These are phyloP conservation scores for Lepidocyrtinus sp. DNA, from an alignment of 2,888 invertebrate genomes.

Conservation along the genomic window DNA sequence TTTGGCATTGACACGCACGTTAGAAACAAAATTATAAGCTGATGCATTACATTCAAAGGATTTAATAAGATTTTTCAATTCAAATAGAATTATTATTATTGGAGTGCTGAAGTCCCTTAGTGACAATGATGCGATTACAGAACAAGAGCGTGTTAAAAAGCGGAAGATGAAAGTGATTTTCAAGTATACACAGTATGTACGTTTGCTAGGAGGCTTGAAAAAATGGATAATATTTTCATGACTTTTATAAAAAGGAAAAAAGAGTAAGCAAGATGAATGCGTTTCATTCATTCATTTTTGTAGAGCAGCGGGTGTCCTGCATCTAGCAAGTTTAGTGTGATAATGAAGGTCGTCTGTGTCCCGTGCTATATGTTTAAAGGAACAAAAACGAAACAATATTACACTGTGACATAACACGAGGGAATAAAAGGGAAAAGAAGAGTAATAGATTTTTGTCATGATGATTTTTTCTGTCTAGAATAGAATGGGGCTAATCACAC, in stretches of 20 bases:
- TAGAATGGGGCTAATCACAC: conserved; percentile 59
- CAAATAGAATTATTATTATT: neutral
- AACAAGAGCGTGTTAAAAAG: conserved; percentile 20
- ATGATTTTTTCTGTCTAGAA: conserved; percentile 31
- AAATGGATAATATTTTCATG: conserved; percentile 41
- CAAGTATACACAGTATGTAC: conserved; percentile 11
- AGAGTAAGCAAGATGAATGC: conserved; percentile 14
- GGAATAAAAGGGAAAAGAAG: conserved; percentile 26
- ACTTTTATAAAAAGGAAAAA: conserved; percentile 20
- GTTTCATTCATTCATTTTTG: conserved; percentile 42
- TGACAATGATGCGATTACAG: conserved; percentile 41
- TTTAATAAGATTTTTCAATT: conserved; percentile 43
- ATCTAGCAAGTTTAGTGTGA: conserved; percentile 1
- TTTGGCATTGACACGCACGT: conserved; percentile 38
- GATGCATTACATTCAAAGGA: neutral
- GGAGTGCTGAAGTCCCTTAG: conserved; percentile 1
- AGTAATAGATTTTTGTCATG: conserved; percentile 52
- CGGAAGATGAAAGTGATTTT: conserved; percentile 36
- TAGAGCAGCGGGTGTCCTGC: conserved; percentile 45
- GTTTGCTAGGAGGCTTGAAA: too few relatives aligned
- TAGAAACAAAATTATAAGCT: neutral
- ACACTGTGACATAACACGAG: neutral
- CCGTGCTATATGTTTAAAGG: neutral
- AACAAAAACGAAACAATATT: neutral
- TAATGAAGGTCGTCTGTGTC: conserved; percentile 50